Evolutionary conservation across 64 coral and sea anemone genomes (phyloP).

Genomic region (Stylophora pistillata): DNA sequence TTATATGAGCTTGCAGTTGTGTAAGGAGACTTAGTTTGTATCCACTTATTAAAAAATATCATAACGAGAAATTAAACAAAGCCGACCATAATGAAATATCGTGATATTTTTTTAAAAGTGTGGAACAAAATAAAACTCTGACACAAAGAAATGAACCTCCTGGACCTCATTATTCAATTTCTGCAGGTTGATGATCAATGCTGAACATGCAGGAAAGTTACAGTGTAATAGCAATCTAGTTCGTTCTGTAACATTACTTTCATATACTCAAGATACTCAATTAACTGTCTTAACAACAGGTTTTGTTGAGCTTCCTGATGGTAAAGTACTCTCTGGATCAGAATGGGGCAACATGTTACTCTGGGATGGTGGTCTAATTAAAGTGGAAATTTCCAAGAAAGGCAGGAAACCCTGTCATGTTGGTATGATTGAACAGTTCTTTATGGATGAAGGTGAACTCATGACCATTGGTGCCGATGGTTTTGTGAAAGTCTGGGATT

Average conservation of each 20-base stretch:
- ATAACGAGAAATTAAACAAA: too few relatives aligned
- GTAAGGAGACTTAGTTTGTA: too few relatives aligned
- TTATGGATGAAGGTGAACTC: constrained; percentile 98
- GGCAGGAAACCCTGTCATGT: constrained; percentile 95
- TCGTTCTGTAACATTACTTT: not conserved
- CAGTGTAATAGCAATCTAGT: not conserved
- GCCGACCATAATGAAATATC: too few relatives aligned
- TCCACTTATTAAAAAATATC: too few relatives aligned
- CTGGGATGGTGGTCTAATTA: constrained; percentile 98
- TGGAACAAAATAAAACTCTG: too few relatives aligned
- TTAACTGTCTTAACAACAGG: constrained; percentile 29
- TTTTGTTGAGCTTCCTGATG: constrained; percentile 97
- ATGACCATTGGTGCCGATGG: constrained; percentile 97
- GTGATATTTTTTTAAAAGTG: too few relatives aligned
- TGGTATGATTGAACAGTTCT: constrained; percentile 99
- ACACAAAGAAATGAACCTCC: too few relatives aligned
- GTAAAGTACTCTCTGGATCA: constrained; percentile 96
- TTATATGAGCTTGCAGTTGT: too few relatives aligned
- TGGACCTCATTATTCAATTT: too few relatives aligned
- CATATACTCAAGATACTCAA: not conserved
- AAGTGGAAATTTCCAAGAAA: constrained; percentile 98
- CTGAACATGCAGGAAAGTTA: too few relatives aligned
- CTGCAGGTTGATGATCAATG: too few relatives aligned
- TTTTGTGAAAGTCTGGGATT: constrained; percentile 99
- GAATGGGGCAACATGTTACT: constrained; percentile 99